Percentiles rank a stretch among this genome's conserved stretches.
Evolutionary conservation across 2,797 vertebrate species (phyloP).

Genomic region (Heterohyrax brucei): DNA sequence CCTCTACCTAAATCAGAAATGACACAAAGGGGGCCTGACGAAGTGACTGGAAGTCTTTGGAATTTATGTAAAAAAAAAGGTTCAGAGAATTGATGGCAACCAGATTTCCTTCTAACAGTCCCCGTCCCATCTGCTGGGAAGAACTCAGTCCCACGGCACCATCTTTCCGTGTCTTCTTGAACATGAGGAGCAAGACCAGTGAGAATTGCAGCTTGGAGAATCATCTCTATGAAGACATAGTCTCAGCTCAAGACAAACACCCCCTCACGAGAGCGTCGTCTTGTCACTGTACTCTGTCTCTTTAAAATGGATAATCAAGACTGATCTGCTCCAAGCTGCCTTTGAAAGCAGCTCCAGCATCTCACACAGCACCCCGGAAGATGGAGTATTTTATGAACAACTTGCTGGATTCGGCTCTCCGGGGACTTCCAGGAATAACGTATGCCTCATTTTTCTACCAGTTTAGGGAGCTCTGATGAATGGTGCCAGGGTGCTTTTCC

Average conservation of each 20-base stretch:
- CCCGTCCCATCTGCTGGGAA: background rate
- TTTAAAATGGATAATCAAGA: slow-evolving; percentile 32
- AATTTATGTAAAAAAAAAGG: background rate
- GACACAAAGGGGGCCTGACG: background rate
- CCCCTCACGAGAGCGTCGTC: background rate
- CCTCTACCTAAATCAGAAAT: background rate
- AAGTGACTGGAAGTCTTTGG: background rate
- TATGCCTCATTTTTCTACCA: background rate
- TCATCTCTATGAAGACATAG: background rate
- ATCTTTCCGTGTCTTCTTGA: slow-evolving; percentile 8
- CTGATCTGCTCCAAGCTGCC: background rate
- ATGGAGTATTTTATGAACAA: slow-evolving; percentile 28
- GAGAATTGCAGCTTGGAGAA: background rate
- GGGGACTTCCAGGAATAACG: slow-evolving; percentile 59
- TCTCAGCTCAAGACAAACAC: background rate
- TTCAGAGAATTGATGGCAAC: background rate
- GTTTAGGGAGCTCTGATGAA: slow-evolving; percentile 71
- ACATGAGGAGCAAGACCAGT: background rate
- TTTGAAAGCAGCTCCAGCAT: background rate
- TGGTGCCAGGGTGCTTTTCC: background rate
- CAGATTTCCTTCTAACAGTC: slow-evolving; percentile 46
- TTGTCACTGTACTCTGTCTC: background rate
- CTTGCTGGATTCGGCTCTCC: slow-evolving; percentile 33
- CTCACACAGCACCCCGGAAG: background rate
- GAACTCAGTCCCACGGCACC: background rate